Conservation (phyloP, 2,797 vertebrate species). For the Myotis planiceps region DNA sequence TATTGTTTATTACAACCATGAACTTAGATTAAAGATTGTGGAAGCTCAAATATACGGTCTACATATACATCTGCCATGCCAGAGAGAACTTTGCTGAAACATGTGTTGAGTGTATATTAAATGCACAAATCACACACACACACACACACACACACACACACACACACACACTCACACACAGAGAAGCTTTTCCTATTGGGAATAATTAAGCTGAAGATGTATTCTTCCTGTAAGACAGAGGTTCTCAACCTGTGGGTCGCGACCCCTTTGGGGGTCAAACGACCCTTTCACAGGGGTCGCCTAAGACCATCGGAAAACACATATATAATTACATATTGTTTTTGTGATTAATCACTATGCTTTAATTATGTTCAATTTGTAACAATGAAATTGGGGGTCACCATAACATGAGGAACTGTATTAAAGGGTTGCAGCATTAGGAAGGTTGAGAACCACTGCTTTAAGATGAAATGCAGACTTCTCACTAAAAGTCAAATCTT, state of each 20-base stretch:
- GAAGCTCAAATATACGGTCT: not conserved
- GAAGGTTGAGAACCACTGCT: no score
- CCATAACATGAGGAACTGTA: no score
- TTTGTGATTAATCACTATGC: no score
- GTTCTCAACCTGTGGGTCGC: no score
- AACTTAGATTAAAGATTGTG: not conserved
- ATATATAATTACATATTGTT: no score
- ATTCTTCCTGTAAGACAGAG: conserved; percentile 27
- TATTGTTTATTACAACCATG: not conserved
- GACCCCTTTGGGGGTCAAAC: no score
- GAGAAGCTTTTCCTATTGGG: not conserved
- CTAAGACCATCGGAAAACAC: no score
- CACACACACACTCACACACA: not conserved
- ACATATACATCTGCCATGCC: not conserved
- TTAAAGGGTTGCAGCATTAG: no score
- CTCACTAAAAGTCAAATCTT: conserved; percentile 72
- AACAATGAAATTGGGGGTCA: no score
- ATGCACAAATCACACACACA: not conserved
- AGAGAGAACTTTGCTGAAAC: not conserved
- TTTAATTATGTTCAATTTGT: no score
- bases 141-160: not conserved
- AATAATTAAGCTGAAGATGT: conserved; percentile 42
- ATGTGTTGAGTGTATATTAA: not conserved
- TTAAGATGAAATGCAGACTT: conserved; percentile 61
- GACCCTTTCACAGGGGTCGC: no score